These are phyloP conservation scores for Ornithoptera alexandrae DNA, from an alignment of 2,888 invertebrate genomes.

Conservation along the genomic window DNA sequence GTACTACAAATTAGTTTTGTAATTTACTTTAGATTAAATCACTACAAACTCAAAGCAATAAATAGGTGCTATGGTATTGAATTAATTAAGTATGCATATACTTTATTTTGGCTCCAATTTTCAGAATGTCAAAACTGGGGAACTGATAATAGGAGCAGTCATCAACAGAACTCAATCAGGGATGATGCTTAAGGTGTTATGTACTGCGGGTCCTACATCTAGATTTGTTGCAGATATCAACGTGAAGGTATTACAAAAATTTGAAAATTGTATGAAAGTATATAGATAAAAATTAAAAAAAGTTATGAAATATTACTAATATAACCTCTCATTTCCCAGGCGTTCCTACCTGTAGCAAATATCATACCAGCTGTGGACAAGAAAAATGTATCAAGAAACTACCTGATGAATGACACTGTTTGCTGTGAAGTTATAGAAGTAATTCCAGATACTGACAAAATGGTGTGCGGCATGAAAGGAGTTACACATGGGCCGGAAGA, in stretches of 20 bases:
- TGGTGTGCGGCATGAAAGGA: slow-evolving; percentile 93
- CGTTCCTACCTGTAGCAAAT: slow-evolving; percentile 84
- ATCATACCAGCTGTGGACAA: slow-evolving; percentile 90
- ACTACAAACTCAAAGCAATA: no score
- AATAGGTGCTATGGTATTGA: no score
- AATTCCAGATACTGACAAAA: slow-evolving; percentile 91
- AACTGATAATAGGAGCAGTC: slow-evolving; percentile 88
- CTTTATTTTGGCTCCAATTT: not conserved
- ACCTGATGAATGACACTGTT: slow-evolving; percentile 90
- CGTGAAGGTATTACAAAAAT: slow-evolving; percentile 82
- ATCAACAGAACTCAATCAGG: slow-evolving; percentile 86
- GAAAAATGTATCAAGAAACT: slow-evolving; percentile 87
- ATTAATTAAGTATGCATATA: not conserved
- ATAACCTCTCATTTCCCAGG: slow-evolving; percentile 59
- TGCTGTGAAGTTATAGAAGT: slow-evolving; percentile 94
- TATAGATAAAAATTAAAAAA: not conserved
- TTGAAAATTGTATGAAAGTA: not conserved
- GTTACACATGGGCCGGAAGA: slow-evolving; percentile 84
- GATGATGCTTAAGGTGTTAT: slow-evolving; percentile 89
- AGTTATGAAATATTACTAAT: slow-evolving; percentile 7
- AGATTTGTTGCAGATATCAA: slow-evolving; percentile 92
- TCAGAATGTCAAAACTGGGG: slow-evolving; percentile 86
- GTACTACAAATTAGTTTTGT: not conserved
- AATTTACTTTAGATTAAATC: no score
- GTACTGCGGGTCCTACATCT: slow-evolving; percentile 88